Conservation (phyloP, 2,888 invertebrate species). For the Platerodrilus igneus region DNA sequence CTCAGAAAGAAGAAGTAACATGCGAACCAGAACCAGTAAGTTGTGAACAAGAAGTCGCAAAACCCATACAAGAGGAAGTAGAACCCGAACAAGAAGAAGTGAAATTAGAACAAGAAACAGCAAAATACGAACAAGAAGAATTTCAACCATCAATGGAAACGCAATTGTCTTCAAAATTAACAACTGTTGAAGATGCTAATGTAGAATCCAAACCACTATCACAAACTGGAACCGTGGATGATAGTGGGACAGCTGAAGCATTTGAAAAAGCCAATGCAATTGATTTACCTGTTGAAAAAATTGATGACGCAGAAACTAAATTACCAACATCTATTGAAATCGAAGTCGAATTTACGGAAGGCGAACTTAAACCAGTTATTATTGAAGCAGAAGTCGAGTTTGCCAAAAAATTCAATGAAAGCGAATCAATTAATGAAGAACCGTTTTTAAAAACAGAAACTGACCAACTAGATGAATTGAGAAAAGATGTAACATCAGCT, state of each 20-base stretch:
- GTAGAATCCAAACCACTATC: no score
- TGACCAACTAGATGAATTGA: conserved; percentile 7
- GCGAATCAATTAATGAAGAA: no score
- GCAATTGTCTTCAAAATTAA: conserved; percentile 2
- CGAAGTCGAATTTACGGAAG: background rate
- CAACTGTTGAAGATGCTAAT: conserved; percentile 1
- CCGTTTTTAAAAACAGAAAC: background rate
- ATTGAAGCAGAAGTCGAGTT: no score
- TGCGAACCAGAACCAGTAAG: no score
- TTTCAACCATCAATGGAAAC: conserved; percentile 1
- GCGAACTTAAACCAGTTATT: background rate
- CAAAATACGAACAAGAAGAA: background rate
- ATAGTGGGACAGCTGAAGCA: no score
- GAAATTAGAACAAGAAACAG: conserved; percentile 3
- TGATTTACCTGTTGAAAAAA: no score
- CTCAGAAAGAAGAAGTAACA: no score
- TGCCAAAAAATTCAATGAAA: no score
- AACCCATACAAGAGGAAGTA: no score
- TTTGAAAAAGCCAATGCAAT: no score
- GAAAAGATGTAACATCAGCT: conserved; percentile 9
- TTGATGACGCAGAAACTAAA: background rate
- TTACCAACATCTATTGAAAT: background rate
- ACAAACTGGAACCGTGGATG: no score
- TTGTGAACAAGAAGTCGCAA: no score
- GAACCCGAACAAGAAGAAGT: background rate